Evolutionary conservation across 2,113 vertebrate species (phyloP).

Genomic region (Scophthalmus maximus): DNA sequence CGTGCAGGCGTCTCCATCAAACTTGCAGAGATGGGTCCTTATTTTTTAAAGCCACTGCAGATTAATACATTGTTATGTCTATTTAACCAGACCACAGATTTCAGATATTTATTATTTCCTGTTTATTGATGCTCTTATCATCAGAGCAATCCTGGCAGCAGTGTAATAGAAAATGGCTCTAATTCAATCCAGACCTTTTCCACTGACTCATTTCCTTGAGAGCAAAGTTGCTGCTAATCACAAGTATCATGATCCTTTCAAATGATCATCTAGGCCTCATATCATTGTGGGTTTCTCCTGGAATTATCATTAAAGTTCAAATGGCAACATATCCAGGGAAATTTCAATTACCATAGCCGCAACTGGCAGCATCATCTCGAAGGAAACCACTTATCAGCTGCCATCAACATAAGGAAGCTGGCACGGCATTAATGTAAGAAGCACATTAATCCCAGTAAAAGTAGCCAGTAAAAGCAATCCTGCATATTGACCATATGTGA

Average conservation of each 20-base stretch:
- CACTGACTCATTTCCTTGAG: slow-evolving; percentile 22
- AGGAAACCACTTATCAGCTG: too few species aligned
- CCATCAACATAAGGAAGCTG: too few species aligned
- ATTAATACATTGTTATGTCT: background rate
- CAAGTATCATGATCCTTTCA: background rate
- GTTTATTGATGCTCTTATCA: slow-evolving; percentile 10
- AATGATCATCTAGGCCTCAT: background rate
- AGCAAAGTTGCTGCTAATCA: slow-evolving; percentile 28
- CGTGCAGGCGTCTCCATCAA: too few species aligned
- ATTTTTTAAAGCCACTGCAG: background rate
- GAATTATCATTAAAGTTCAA: background rate
- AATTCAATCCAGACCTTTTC: slow-evolving; percentile 44
- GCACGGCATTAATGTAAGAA: too few species aligned
- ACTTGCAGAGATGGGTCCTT: background rate
- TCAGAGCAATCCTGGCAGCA: slow-evolving; percentile 7
- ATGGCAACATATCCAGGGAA: too few species aligned
- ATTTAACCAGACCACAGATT: background rate
- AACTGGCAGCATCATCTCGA: too few species aligned
- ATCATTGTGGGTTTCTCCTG: background rate
- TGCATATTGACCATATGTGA: too few species aligned
- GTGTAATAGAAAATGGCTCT: slow-evolving; percentile 34
- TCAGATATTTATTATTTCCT: background rate
- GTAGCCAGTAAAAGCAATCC: too few species aligned
- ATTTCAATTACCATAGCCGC: too few species aligned
- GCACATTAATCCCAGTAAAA: too few species aligned